These are phyloP conservation scores for Agrotis ipsilon DNA, from an alignment of 2,888 invertebrate genomes.

Conservation along the genomic window DNA sequence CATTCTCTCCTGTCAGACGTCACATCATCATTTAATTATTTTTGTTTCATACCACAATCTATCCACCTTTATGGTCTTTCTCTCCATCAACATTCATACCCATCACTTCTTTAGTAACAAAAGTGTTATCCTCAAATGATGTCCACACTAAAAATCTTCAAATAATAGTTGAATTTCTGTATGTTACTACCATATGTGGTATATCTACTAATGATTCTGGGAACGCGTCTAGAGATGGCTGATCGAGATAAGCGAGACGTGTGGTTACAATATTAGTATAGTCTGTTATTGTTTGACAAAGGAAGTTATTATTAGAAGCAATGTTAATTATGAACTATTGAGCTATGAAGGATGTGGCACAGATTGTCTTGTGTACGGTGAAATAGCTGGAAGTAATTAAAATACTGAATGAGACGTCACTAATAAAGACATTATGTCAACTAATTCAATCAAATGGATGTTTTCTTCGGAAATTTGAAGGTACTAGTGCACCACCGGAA, in stretches of 20 bases:
- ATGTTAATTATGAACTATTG: constrained; percentile 13
- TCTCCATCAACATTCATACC: too few species aligned
- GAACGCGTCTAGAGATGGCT: constrained; percentile 40
- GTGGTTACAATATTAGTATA: constrained; percentile 27
- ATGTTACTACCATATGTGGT: neutral
- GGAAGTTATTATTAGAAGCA: constrained; percentile 40
- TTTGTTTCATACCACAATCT: too few species aligned
- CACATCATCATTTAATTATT: too few species aligned
- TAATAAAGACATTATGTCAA: too few species aligned
- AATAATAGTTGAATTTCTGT: constrained; percentile 1
- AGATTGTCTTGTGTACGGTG: neutral
- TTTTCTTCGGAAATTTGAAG: too few species aligned
- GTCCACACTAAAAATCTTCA: too few species aligned
- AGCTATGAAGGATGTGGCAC: constrained; percentile 15
- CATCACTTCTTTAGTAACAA: too few species aligned
- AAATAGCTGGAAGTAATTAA: neutral
- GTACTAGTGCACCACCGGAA: too few species aligned
- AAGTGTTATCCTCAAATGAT: too few species aligned
- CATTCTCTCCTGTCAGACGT: too few species aligned
- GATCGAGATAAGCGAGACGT: constrained; percentile 28
- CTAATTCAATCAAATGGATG: too few species aligned
- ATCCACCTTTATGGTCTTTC: too few species aligned
- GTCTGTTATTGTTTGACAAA: constrained; percentile 36
- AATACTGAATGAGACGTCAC: neutral
- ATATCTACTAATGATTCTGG: constrained; percentile 35